Conservation (phyloP, 2,113 vertebrate species). For the Hippolais icterina region DNA sequence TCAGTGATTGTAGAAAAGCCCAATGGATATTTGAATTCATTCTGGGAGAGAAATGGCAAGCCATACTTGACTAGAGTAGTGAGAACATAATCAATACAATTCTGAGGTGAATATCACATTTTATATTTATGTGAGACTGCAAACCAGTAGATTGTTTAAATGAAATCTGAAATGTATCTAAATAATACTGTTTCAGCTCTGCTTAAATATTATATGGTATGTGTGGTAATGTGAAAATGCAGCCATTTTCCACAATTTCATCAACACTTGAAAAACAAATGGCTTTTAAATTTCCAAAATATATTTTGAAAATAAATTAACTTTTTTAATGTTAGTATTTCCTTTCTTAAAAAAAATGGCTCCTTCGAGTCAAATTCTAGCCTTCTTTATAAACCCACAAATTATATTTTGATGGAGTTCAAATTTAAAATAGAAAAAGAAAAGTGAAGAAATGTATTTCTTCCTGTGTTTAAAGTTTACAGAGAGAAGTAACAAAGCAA, state of each 20-base stretch:
- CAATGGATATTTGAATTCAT: background rate
- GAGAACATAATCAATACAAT: background rate
- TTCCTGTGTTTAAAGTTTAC: background rate
- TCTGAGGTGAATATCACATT: background rate
- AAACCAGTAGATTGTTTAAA: background rate
- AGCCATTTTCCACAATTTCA: background rate
- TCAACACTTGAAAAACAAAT: background rate
- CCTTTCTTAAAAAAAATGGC: background rate
- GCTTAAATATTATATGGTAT: background rate
- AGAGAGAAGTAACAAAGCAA: background rate
- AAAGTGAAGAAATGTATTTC: background rate
- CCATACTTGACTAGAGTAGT: background rate
- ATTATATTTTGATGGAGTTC: background rate
- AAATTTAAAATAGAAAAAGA: background rate
- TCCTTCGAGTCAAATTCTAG: background rate
- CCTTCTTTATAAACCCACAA: background rate
- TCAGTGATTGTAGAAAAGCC: background rate
- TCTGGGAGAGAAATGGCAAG: background rate
- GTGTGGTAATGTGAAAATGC: background rate
- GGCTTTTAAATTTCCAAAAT: background rate
- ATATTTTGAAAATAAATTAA: background rate
- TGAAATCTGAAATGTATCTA: background rate
- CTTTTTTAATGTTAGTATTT: background rate
- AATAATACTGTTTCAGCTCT: background rate
- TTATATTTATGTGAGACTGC: background rate